These are phyloP conservation scores for Arrhamphus sclerolepis DNA, from an alignment of 2,797 vertebrate genomes.

Conservation along the genomic window DNA sequence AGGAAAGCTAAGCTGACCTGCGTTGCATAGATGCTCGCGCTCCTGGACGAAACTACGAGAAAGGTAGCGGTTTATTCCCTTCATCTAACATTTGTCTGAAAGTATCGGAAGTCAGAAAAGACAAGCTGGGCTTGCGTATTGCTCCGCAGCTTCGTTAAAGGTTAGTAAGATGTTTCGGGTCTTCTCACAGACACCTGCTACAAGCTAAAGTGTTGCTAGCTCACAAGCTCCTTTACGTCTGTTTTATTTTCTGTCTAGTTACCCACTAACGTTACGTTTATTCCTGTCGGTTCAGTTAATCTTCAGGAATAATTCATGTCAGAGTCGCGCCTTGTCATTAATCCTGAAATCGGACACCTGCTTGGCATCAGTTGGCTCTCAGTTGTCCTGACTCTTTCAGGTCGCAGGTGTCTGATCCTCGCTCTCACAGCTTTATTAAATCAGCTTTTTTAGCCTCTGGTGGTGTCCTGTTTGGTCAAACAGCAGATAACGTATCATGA, in stretches of 20 bases:
- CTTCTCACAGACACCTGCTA: background rate
- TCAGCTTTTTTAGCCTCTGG: constrained; percentile 32
- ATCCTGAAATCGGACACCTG: constrained; percentile 52
- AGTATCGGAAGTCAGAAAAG: too few species aligned
- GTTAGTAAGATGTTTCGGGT: background rate
- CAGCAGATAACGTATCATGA: background rate
- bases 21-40: constrained; percentile 43
- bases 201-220: constrained; percentile 56
- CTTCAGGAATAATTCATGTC: accelerated
- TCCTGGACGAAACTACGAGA: constrained; percentile 1
- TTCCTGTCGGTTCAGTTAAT: too few species aligned
- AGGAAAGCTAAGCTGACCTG: constrained; percentile 40
- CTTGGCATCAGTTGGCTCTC: constrained; percentile 40
- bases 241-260: background rate
- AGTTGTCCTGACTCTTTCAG: background rate
- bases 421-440: constrained; percentile 19
- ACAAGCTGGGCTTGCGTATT: too few species aligned
- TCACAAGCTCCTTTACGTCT: background rate
- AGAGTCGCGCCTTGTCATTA: background rate
- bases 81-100: accelerated
- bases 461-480: background rate
- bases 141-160: background rate
- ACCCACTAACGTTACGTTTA: too few species aligned
- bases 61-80: constrained; percentile 25
- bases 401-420: constrained; percentile 37